phyloP scores from a whole-genome alignment of 1,140 invertebrate species.

The Amyelois transitella region DNA sequence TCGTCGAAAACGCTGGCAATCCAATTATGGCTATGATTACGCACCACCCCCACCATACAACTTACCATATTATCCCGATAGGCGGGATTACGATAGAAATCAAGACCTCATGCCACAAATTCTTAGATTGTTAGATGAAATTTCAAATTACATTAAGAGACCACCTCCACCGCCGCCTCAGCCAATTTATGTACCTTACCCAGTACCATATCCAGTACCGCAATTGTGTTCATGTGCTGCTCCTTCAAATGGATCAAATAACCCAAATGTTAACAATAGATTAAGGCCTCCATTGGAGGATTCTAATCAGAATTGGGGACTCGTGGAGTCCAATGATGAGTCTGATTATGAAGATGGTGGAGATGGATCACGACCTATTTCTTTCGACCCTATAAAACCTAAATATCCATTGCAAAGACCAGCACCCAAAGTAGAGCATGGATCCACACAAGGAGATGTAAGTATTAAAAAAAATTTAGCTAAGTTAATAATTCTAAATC shows the following conservation, averaged over 20 bases:
- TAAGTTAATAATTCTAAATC: neutral
- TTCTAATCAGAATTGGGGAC: conserved; percentile 27
- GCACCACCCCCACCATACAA: conserved; percentile 9
- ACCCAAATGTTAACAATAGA: neutral
- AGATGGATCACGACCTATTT: conserved; percentile 43
- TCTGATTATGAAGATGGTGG: conserved; percentile 19
- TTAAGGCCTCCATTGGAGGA: conserved; percentile 22
- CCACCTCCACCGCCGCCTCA: conserved; percentile 41
- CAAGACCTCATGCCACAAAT: conserved; percentile 38
- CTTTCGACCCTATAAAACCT: conserved; percentile 39
- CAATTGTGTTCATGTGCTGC: conserved; percentile 12
- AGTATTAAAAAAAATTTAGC: conserved; percentile 5
- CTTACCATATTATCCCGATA: conserved; percentile 19
- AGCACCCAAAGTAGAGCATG: conserved; percentile 45
- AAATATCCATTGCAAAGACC: conserved; percentile 25
- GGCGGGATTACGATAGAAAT: conserved; percentile 26
- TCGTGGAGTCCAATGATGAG: conserved; percentile 10
- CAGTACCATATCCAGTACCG: conserved; percentile 31
- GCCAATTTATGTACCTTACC: conserved; percentile 45
- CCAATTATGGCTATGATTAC: conserved; percentile 36
- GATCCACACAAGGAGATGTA: conserved; percentile 32
- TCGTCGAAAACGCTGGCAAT: conserved; percentile 33
- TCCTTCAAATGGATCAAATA: conserved; percentile 2
- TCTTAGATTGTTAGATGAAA: conserved; percentile 38
- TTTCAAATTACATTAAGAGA: conserved; percentile 25